Evolutionary conservation across 2,888 invertebrate genomes (phyloP).

Genomic region (Trisateles emortualis): DNA sequence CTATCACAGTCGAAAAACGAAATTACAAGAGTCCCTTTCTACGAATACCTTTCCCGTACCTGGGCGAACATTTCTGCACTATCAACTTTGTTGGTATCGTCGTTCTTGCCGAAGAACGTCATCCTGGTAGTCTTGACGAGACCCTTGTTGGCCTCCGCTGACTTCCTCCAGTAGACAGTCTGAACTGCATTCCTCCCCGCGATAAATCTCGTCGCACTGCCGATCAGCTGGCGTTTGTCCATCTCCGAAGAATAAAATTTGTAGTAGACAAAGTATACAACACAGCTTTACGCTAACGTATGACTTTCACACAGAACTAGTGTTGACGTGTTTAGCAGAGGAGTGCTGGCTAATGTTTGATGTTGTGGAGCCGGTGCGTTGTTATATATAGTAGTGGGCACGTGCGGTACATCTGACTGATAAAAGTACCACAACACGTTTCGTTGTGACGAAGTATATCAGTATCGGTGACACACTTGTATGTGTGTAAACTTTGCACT

Average conservation of each 20-base stretch:
- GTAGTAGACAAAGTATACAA: conserved; percentile 28
- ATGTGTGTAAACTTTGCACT: conserved; percentile 71
- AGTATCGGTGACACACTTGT: conserved; percentile 49
- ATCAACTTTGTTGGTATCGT: conserved; percentile 76
- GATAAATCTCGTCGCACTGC: conserved; percentile 90
- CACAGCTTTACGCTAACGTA: conserved; percentile 29
- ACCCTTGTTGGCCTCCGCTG: conserved; percentile 77
- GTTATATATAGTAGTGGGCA: conserved; percentile 61
- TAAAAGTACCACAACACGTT: conserved; percentile 58
- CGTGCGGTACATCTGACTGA: conserved; percentile 63
- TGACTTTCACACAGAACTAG: background rate
- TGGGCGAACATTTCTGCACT: conserved; percentile 80
- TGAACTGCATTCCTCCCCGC: conserved; percentile 91
- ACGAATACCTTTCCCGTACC: conserved; percentile 78
- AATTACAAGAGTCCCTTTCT: conserved; percentile 21
- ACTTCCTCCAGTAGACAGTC: conserved; percentile 91
- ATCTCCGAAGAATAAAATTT: conserved; percentile 53
- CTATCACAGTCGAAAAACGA: conserved; percentile 59
- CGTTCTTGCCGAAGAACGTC: conserved; percentile 86
- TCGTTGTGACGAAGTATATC: conserved; percentile 48
- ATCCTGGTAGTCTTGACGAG: conserved; percentile 86
- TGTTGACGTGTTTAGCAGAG: conserved; percentile 15
- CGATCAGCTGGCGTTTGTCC: conserved; percentile 87
- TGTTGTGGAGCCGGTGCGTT: conserved; percentile 11
- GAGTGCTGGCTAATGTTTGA: conserved; percentile 26